Conservation (phyloP, 2,113 vertebrate genomes). For the Mustelus asterias region DNA sequence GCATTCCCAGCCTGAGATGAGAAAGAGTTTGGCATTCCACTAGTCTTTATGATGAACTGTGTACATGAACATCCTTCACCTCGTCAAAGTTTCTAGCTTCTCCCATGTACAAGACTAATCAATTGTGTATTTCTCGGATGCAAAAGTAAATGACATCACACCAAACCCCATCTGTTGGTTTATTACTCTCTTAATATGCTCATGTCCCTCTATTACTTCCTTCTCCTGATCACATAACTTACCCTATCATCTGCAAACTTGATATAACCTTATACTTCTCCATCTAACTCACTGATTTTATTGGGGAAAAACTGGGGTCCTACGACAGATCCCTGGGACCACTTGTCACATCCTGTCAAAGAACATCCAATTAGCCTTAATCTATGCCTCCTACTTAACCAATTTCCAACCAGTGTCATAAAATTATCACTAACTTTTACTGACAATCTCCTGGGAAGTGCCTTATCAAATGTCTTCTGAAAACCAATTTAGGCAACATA, state of each 20-base stretch:
- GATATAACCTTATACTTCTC: too few species aligned
- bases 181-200: not conserved
- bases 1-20: not conserved
- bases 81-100: not conserved
- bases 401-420: not conserved
- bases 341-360: not conserved
- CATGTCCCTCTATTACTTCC: not conserved
- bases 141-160: not conserved
- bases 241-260: too few species aligned
- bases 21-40: not conserved
- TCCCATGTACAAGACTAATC: not conserved
- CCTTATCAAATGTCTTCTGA: too few species aligned
- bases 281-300: too few species aligned
- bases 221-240: not conserved
- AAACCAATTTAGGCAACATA: not conserved
- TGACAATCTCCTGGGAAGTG: too few species aligned
- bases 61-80: not conserved
- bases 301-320: not conserved
- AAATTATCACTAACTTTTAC: not conserved
- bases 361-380: not conserved
- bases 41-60: not conserved
- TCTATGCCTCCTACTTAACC: not conserved
- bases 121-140: not conserved
- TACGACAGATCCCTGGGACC: not conserved
- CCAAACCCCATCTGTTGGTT: not conserved